A percentile compares a stretch with the other conserved stretches of the same genome.
Conservation (phyloP, 2,797 vertebrate genomes). For the Chelmon rostratus region DNA sequence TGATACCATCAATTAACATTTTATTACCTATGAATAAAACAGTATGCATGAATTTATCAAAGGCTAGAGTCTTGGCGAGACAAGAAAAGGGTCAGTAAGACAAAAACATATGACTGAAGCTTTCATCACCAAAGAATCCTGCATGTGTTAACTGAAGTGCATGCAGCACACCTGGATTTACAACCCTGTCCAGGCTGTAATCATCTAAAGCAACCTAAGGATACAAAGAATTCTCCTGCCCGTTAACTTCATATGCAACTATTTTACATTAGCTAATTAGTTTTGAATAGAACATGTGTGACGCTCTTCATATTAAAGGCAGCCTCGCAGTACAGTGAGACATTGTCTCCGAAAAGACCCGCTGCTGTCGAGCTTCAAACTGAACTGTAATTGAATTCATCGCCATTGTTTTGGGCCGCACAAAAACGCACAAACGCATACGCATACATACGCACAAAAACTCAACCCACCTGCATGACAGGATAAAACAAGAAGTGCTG, state of each 20-base stretch:
- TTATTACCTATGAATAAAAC: conserved; percentile 38
- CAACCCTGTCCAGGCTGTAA: background rate
- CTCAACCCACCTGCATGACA: background rate
- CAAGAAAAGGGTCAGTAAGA: background rate
- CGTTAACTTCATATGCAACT: background rate
- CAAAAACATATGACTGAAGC: background rate
- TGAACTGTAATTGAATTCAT: background rate
- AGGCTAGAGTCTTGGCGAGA: conserved; percentile 7
- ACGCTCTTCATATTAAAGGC: too few species aligned
- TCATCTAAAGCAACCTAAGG: background rate
- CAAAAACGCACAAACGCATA: too few species aligned
- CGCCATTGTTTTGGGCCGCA: too few species aligned
- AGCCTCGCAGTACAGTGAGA: too few species aligned
- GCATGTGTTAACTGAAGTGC: background rate
- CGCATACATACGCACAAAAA: too few species aligned
- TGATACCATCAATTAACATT: conserved; percentile 37
- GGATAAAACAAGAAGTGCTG: background rate
- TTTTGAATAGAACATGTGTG: background rate
- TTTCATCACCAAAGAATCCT: background rate
- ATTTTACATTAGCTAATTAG: background rate
- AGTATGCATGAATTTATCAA: conserved; percentile 26
- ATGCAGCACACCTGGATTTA: background rate
- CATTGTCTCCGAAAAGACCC: background rate
- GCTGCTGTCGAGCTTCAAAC: background rate
- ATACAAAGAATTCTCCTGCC: too few species aligned